These are phyloP conservation scores for Leptinotarsa peninsularis DNA, from an alignment of 2,888 invertebrate species.

Conservation along the genomic window DNA sequence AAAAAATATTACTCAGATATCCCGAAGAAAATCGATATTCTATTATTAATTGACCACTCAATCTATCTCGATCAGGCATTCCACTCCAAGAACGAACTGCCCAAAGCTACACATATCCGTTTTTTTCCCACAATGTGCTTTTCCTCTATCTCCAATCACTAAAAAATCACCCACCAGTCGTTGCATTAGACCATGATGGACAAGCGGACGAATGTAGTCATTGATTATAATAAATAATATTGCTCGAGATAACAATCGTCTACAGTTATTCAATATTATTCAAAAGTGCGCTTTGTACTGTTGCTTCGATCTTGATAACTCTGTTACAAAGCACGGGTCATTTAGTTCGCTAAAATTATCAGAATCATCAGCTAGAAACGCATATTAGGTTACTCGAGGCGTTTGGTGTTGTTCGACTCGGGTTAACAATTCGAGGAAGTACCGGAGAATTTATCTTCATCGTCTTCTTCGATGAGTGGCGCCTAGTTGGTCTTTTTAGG, in stretches of 20 bases:
- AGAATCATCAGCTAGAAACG: constrained; percentile 41
- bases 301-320: constrained; percentile 36
- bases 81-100: neutral
- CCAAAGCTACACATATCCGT: constrained; percentile 3
- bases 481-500: neutral
- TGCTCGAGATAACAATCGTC: constrained; percentile 30
- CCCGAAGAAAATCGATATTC: neutral
- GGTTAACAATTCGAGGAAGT: constrained; percentile 47
- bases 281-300: constrained; percentile 24
- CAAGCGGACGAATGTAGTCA: constrained; percentile 23
- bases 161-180: constrained; percentile 18
- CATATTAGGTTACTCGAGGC: constrained; percentile 47
- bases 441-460: constrained; percentile 39
- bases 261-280: constrained; percentile 37
- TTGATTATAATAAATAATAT: constrained; percentile 35
- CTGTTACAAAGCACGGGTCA: constrained; percentile 43
- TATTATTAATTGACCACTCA: neutral
- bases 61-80: constrained; percentile 12
- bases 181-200: constrained; percentile 26
- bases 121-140: constrained; percentile 5
- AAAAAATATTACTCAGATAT: neutral
- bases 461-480: constrained; percentile 22
- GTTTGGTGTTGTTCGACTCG: constrained; percentile 26
- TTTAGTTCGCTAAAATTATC: constrained; percentile 48
- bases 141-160: constrained; percentile 14